Evolutionary conservation across 2,888 invertebrate species (phyloP).

Genomic region (Ophion ventricosus): DNA sequence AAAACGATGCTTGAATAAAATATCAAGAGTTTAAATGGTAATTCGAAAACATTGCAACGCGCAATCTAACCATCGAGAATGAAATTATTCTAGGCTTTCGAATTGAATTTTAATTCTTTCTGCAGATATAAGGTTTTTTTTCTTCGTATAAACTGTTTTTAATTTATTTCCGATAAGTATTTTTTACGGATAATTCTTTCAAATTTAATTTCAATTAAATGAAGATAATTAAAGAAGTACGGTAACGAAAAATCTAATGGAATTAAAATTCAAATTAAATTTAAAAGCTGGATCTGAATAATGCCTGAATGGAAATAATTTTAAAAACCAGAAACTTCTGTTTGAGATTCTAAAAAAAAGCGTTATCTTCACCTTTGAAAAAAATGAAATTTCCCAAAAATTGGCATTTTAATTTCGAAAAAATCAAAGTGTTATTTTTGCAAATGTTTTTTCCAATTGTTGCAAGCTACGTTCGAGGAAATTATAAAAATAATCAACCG

Average conservation of each 20-base stretch:
- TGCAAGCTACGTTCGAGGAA: background rate
- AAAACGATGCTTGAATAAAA: background rate
- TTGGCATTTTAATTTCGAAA: background rate
- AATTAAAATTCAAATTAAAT: background rate
- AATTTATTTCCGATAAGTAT: too few relatives aligned
- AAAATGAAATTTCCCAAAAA: background rate
- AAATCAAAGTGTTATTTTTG: background rate
- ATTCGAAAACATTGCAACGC: too few relatives aligned
- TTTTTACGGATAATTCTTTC: too few relatives aligned
- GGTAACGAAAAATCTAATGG: background rate
- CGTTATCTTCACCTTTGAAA: background rate
- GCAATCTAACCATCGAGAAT: too few relatives aligned
- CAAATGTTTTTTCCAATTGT: background rate
- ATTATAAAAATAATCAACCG: slow-evolving; percentile 4
- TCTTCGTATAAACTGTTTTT: background rate
- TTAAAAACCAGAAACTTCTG: background rate
- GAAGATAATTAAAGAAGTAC: too few relatives aligned
- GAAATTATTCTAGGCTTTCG: too few relatives aligned
- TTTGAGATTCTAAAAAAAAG: background rate
- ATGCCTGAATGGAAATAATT: background rate
- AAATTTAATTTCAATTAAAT: too few relatives aligned
- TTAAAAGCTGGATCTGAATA: background rate
- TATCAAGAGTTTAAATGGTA: background rate
- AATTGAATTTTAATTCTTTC: background rate
- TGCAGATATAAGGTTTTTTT: background rate